Evolutionary conservation across 2,797 vertebrate genomes (phyloP).

Genomic region (Atherinosoma microstoma): DNA sequence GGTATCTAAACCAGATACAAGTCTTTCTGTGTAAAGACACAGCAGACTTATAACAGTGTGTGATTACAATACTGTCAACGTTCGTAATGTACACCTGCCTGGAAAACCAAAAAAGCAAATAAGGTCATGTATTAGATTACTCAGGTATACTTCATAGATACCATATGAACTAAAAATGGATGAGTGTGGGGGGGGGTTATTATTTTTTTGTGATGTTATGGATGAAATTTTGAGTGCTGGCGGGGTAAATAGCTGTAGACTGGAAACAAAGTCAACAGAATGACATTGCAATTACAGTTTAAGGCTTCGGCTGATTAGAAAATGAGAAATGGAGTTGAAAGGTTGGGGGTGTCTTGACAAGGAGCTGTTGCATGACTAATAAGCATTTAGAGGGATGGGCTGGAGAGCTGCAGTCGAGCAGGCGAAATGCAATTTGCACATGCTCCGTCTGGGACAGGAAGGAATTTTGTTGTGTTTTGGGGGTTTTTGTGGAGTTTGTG

Average conservation of each 20-base stretch:
- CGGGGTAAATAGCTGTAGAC: constrained; percentile 25
- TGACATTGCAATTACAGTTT: constrained; percentile 73
- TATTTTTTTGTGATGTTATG: constrained; percentile 11
- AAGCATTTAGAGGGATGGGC: constrained; percentile 38
- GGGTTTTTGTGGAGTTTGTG: neutral
- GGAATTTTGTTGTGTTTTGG: neutral
- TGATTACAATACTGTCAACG: neutral
- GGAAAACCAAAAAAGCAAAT: constrained; percentile 39
- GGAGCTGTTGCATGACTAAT: constrained; percentile 70
- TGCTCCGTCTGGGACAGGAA: constrained; percentile 3
- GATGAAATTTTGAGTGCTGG: constrained; percentile 8
- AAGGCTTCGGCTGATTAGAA: constrained; percentile 69
- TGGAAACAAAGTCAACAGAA: constrained; percentile 60
- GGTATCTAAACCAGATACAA: constrained; percentile 42
- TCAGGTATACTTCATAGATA: constrained; percentile 14
- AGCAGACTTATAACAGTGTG: constrained; percentile 34
- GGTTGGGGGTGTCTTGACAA: constrained; percentile 60
- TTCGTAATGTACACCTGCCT: constrained; percentile 18
- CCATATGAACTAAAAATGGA: constrained; percentile 1
- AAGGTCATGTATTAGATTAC: constrained; percentile 17
- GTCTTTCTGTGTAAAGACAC: constrained; percentile 25
- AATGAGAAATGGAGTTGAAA: constrained; percentile 65
- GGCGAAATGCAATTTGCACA: constrained; percentile 13
- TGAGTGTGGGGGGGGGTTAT: constrained; percentile 11
- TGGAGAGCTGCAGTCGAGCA: constrained; percentile 20